These are phyloP conservation scores for Agapornis roseicollis DNA, from an alignment of 2,113 vertebrate genomes.

Conservation along the genomic window DNA sequence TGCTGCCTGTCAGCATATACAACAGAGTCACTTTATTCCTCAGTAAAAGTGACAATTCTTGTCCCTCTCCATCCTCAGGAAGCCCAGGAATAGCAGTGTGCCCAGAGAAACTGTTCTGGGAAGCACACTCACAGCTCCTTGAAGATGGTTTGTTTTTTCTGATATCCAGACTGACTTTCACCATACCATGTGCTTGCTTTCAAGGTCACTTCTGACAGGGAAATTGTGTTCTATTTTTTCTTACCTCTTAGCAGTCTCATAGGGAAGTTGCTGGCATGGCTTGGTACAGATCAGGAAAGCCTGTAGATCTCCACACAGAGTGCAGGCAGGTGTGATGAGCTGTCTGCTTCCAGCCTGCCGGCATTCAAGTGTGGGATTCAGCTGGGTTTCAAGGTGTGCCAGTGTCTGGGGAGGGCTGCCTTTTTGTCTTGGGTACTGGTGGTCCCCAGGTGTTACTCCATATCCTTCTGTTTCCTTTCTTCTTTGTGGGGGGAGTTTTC, in stretches of 20 bases:
- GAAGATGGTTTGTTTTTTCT: not conserved
- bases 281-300: not conserved
- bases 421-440: not conserved
- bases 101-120: not conserved
- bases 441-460: accelerated
- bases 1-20: accelerated
- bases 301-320: not conserved
- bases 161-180: not conserved
- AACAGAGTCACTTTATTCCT: not conserved
- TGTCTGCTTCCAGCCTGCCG: not conserved
- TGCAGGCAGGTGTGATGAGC: accelerated
- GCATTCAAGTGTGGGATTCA: not conserved
- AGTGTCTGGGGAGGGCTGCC: not conserved
- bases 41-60: not conserved
- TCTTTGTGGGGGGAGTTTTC: not conserved
- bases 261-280: accelerated
- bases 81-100: not conserved
- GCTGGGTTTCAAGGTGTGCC: not conserved
- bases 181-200: accelerated
- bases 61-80: not conserved
- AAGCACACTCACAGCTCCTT: accelerated
- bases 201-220: not conserved
- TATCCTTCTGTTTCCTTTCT: not conserved
- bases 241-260: accelerated
- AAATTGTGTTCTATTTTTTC: not conserved